phyloP scores from a whole-genome alignment of 64 coral and sea anemone species.

The Dendrophyllia cribrosa region DNA sequence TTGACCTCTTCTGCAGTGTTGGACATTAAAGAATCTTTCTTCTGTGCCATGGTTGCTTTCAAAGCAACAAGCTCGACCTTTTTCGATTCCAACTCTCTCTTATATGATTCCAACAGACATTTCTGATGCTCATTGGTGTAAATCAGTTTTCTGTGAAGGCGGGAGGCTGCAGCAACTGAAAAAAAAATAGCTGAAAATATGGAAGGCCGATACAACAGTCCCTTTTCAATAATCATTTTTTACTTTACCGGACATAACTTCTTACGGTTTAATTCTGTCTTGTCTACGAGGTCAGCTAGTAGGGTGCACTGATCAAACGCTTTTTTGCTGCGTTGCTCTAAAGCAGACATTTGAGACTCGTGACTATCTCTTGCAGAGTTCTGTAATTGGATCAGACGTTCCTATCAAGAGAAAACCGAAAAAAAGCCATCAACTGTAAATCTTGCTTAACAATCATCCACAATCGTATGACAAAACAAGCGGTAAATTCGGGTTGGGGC shows the following conservation, averaged over 20 bases:
- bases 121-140: conserved; percentile 92
- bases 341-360: conserved; percentile 69
- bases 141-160: conserved; percentile 76
- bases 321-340: conserved; percentile 71
- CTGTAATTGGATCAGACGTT: conserved; percentile 75
- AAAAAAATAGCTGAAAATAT: conserved; percentile 2
- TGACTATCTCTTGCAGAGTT: conserved; percentile 69
- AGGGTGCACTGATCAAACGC: conserved; percentile 25
- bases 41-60: conserved; percentile 61
- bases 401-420: conserved; percentile 8
- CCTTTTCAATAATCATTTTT: too few relatives aligned
- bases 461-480: too few relatives aligned
- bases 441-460: too few relatives aligned
- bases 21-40: conserved; percentile 23
- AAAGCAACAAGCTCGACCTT: conserved; percentile 63
- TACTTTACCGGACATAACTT: not conserved
- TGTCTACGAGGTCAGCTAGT: conserved; percentile 64
- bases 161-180: conserved; percentile 55
- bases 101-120: conserved; percentile 63
- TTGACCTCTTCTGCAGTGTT: conserved; percentile 15
- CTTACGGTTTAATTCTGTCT: conserved; percentile 74
- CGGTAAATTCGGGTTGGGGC: too few relatives aligned
- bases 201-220: too few relatives aligned
- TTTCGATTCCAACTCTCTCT: conserved; percentile 41
- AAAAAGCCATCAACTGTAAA: too few relatives aligned